These are phyloP conservation scores for Chiridota heheva DNA, from an alignment of 35 echinoderm and acorn worm genomes.

Conservation along the genomic window DNA sequence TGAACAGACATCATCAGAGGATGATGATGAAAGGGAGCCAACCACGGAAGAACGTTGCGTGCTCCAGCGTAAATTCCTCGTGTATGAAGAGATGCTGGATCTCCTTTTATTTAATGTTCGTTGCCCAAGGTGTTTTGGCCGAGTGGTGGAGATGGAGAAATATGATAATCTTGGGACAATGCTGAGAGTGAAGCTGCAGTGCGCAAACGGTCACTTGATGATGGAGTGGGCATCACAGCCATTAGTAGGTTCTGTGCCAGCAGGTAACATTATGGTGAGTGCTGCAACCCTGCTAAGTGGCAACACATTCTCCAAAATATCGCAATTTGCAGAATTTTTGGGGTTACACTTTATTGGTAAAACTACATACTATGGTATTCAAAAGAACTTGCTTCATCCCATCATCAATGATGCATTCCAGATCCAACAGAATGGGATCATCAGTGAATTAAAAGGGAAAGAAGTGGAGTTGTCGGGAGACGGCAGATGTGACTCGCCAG, in stretches of 20 bases:
- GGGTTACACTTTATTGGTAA: slow-evolving; percentile 25
- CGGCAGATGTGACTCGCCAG: slow-evolving; percentile 61
- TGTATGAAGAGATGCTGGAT: slow-evolving; percentile 18
- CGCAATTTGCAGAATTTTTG: slow-evolving; percentile 22
- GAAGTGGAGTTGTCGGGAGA: slow-evolving; percentile 28
- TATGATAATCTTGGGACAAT: not conserved
- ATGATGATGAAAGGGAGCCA: slow-evolving; percentile 14
- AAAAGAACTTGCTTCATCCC: slow-evolving; percentile 10
- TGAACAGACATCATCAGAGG: not conserved
- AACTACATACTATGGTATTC: slow-evolving; percentile 5
- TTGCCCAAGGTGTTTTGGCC: not conserved
- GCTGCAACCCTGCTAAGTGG: slow-evolving; percentile 64
- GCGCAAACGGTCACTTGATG: slow-evolving; percentile 18
- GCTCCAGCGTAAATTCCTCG: not conserved
- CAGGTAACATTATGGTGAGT: slow-evolving; percentile 51
- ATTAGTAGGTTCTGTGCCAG: slow-evolving; percentile 14
- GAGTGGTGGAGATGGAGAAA: slow-evolving; percentile 12
- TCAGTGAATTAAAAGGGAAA: not conserved
- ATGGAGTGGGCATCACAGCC: slow-evolving; percentile 45
- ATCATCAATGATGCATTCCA: slow-evolving; percentile 6
- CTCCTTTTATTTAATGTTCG: not conserved
- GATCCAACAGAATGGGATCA: not conserved
- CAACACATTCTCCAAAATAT: slow-evolving; percentile 19
- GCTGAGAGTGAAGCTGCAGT: slow-evolving; percentile 19
- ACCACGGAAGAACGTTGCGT: slow-evolving; percentile 12